A percentile compares a stretch with the other conserved stretches of the same genome.
phyloP scores from a whole-genome alignment of 2,113 vertebrate species.

The Xiphorhynchus elegans region DNA sequence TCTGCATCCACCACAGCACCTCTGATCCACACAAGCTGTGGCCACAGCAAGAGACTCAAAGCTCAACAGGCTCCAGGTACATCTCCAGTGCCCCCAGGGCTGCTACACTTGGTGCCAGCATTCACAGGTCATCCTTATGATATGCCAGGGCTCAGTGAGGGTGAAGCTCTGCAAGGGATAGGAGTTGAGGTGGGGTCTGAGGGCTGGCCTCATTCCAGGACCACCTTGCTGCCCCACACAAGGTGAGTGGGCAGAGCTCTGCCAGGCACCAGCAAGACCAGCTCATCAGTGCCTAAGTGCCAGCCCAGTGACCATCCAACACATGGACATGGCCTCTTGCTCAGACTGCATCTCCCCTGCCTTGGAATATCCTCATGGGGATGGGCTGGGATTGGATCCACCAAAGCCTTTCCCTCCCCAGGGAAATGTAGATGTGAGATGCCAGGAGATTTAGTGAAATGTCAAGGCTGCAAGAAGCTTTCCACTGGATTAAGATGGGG shows the following conservation, averaged over 20 bases:
- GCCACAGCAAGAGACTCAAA: not conserved
- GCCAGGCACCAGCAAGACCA: not conserved
- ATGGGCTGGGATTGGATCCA: accelerated
- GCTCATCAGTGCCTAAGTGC: not conserved
- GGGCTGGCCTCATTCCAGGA: not conserved
- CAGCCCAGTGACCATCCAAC: not conserved
- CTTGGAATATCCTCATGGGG: not conserved
- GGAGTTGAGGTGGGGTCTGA: not conserved
- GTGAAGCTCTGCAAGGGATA: not conserved
- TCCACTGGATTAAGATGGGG: not conserved
- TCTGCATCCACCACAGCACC: not conserved
- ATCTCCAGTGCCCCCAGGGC: not conserved
- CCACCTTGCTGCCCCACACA: no score
- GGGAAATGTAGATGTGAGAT: not conserved
- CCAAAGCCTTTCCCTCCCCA: not conserved
- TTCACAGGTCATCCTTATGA: not conserved
- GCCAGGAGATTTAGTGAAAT: not conserved
- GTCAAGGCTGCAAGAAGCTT: not conserved
- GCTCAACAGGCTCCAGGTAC: not conserved
- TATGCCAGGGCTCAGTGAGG: not conserved
- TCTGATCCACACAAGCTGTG: not conserved
- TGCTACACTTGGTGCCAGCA: not conserved
- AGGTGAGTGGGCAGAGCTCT: not conserved
- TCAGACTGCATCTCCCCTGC: not conserved
- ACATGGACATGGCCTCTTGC: not conserved